Percentiles rank a stretch among this genome's conserved stretches.
Conservation (phyloP, 2,888 invertebrate species). For the Aleiodes alternator region DNA sequence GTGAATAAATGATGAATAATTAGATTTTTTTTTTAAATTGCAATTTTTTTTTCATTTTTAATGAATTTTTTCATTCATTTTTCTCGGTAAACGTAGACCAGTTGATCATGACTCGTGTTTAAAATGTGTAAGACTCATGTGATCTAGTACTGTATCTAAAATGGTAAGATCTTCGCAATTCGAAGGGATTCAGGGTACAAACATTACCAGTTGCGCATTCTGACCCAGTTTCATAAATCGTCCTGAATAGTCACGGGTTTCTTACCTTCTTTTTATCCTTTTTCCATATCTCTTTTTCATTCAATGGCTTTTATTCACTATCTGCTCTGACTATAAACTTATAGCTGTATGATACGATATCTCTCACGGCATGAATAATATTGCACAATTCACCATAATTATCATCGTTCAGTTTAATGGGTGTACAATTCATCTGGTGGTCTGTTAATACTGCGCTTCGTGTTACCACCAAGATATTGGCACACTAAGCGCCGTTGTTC, state of each 20-base stretch:
- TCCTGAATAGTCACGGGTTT: constrained; percentile 21
- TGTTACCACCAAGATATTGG: not conserved
- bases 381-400: constrained; percentile 32
- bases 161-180: constrained; percentile 3
- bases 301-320: constrained; percentile 12
- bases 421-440: not conserved
- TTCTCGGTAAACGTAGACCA: constrained; percentile 40
- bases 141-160: constrained; percentile 7
- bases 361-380: constrained; percentile 9
- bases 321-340: constrained; percentile 3
- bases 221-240: constrained; percentile 24
- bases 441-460: not conserved
- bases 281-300: constrained; percentile 9
- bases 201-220: constrained; percentile 3
- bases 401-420: constrained; percentile 25
- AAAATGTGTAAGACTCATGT: constrained; percentile 25
- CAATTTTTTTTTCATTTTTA: not conserved
- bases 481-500: not conserved
- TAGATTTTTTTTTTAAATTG: too few species aligned
- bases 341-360: not conserved
- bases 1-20: too few species aligned
- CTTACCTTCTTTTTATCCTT: constrained; percentile 17
- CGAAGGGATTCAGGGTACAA: constrained; percentile 12
- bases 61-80: constrained; percentile 8
- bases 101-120: constrained; percentile 41